Evolutionary conservation across 2,797 vertebrate species (phyloP), one percentile per base, ranked within the genome.

Genomic region (Fringilla coelebs): DNA sequence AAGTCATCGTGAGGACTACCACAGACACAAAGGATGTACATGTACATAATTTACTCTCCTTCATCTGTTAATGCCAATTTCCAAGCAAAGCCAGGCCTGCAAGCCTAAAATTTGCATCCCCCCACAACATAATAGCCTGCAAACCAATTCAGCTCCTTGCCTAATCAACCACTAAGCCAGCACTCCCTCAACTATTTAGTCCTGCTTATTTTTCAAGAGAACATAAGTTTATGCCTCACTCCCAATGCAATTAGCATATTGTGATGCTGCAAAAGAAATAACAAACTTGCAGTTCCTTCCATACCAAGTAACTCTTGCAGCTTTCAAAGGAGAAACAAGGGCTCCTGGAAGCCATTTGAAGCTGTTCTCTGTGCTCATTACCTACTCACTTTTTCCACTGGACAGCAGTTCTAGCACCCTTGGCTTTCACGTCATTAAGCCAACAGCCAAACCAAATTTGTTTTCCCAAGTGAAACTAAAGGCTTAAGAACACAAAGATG

Each of bases 111-210:
- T 87, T 84, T 70, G 81, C 55, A 55, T 87, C 60, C 63, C 51
- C 60, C n/a, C 77, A 70, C 71, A 66, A 70, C 19, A 51, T 58
- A 93, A 90, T 11, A 68, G 54, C 43, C 74, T 68, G 34, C 51
- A 92, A 87, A 92, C 55, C 36, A 62, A 62, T 87, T 78, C 86
- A 73, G 60, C n/a, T 87, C 74, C 70, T 78, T 85, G 83, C 46
- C 90, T 79, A 70, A 88, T 61, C 83, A 92, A 81, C 83, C 0
- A 0, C 46, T 73, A 93, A 93, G 70, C 54, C 73, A 93, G 66
- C 38, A 78, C 86, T 95, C 83, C 88, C 86, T 91, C 83, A 72
- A 62, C 92, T 86, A 65, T n/a, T 88, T 57, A 90, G 73, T 80
- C 70, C 66, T 62, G 28, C 54, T 68, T 51, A 28, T 90, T 90